A percentile compares a stretch with the other conserved stretches of the same genome.
These are phyloP conservation scores for Crossocerus cetratus DNA, from an alignment of 2,888 invertebrate species.

Conservation along the genomic window DNA sequence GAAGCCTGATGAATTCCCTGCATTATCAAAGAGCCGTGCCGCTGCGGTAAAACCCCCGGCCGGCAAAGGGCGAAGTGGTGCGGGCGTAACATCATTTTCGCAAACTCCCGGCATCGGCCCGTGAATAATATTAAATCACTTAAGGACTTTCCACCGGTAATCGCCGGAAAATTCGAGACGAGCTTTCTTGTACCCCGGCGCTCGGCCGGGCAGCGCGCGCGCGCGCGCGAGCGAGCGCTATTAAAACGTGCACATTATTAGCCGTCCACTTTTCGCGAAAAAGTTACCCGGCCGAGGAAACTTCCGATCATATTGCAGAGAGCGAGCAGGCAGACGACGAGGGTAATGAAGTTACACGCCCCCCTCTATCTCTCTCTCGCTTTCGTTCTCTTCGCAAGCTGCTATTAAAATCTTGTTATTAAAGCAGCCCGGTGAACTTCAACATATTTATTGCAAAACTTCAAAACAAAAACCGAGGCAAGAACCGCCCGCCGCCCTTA, in stretches of 20 bases:
- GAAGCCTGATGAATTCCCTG: too few species aligned
- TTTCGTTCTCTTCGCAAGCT: too few species aligned
- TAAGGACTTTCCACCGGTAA: too few species aligned
- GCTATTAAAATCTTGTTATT: constrained; percentile 31
- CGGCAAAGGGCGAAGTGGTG: too few species aligned
- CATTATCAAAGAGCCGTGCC: too few species aligned
- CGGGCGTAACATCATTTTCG: too few species aligned
- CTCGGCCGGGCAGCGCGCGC: too few species aligned
- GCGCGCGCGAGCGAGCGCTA: constrained; percentile 1
- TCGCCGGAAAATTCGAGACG: too few species aligned
- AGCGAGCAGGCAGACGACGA: neutral
- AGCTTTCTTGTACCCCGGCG: too few species aligned
- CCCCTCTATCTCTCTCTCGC: neutral
- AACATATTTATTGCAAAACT: constrained; percentile 32
- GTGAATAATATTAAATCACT: too few species aligned
- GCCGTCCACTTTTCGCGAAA: neutral
- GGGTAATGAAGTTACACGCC: constrained; percentile 33
- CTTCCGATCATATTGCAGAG: constrained; percentile 27
- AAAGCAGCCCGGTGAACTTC: constrained; percentile 21
- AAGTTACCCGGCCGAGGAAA: constrained; percentile 1
- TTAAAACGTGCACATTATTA: constrained; percentile 15
- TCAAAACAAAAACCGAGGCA: constrained; percentile 3
- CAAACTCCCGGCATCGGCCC: too few species aligned
- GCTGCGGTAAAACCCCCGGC: too few species aligned
- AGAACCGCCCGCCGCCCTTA: constrained; percentile 1